These are phyloP conservation scores for Amniataba percoides DNA, from an alignment of 2,797 vertebrate species.

Conservation along the genomic window DNA sequence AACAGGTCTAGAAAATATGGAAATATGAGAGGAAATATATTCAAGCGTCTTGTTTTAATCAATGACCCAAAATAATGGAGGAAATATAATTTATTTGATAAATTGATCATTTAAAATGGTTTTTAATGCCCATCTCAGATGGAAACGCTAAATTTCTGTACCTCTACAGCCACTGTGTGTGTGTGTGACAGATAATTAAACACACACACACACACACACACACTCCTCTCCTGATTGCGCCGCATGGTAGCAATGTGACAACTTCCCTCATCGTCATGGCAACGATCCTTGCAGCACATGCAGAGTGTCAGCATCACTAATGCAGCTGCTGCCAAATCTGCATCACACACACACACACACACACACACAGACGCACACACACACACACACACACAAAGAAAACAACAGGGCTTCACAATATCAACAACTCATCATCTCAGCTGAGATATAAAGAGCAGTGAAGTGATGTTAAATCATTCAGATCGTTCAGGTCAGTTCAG, in stretches of 20 bases:
- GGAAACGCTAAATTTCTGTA: neutral
- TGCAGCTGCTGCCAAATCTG: conserved; percentile 9
- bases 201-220: conserved; percentile 8
- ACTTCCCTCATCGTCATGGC: conserved; percentile 12
- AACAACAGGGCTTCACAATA: no score
- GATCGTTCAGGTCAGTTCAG: neutral
- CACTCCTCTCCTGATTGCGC: neutral
- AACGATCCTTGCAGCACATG: conserved; percentile 17
- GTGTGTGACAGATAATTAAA: no score
- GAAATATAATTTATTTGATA: no score
- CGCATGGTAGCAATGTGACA: neutral
- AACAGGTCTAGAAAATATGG: neutral
- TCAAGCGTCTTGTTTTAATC: no score
- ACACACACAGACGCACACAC: neutral
- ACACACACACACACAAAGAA: neutral
- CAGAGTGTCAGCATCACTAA: neutral
- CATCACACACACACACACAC: neutral
- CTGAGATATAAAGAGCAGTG: neutral
- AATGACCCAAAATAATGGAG: no score
- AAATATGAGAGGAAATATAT: no score
- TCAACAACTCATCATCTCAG: neutral
- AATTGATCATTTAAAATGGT: no score
- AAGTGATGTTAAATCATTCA: neutral
- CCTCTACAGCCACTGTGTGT: neutral
- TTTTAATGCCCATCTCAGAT: no score